Percentiles rank a stretch among this genome's conserved stretches.
phyloP scores from a whole-genome alignment of 2,888 invertebrate species.

The Epiperipatus broadwayi region DNA sequence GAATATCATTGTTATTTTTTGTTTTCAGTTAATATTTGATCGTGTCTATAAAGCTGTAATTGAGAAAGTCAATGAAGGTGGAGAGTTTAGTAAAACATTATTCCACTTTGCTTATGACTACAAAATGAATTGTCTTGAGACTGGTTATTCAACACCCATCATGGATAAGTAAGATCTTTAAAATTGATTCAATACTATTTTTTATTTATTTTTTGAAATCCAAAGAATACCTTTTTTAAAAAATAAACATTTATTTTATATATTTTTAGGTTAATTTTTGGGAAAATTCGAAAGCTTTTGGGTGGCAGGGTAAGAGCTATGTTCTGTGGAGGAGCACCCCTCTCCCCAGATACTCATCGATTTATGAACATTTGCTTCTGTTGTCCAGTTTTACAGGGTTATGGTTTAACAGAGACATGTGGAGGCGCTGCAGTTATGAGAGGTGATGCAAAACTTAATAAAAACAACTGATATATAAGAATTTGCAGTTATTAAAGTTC shows the following conservation, averaged over 20 bases:
- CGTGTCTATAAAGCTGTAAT: slow-evolving; percentile 91
- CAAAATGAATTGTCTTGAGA: slow-evolving; percentile 62
- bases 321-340: slow-evolving; percentile 82
- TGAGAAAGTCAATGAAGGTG: slow-evolving; percentile 64
- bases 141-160: slow-evolving; percentile 33
- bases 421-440: slow-evolving; percentile 49
- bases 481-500: too few relatives aligned
- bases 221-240: neutral
- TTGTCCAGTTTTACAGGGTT: slow-evolving; percentile 72
- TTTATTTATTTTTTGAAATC: slow-evolving; percentile 29
- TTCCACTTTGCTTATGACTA: slow-evolving; percentile 89
- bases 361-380: slow-evolving; percentile 81
- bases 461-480: too few relatives aligned
- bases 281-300: slow-evolving; percentile 46
- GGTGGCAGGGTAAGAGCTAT: slow-evolving; percentile 75
- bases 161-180: slow-evolving; percentile 28
- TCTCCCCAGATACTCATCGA: slow-evolving; percentile 83
- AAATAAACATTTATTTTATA: too few relatives aligned
- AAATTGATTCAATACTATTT: slow-evolving; percentile 53
- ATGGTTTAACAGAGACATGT: slow-evolving; percentile 91
- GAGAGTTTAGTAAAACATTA: slow-evolving; percentile 53
- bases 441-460: slow-evolving; percentile 22
- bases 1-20: too few relatives aligned
- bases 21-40: slow-evolving; percentile 83
- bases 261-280: slow-evolving; percentile 41